Percentiles rank a stretch among this genome's conserved stretches.
phyloP scores from a whole-genome alignment of 2,888 invertebrate species.

The Eucera pruinosa region DNA sequence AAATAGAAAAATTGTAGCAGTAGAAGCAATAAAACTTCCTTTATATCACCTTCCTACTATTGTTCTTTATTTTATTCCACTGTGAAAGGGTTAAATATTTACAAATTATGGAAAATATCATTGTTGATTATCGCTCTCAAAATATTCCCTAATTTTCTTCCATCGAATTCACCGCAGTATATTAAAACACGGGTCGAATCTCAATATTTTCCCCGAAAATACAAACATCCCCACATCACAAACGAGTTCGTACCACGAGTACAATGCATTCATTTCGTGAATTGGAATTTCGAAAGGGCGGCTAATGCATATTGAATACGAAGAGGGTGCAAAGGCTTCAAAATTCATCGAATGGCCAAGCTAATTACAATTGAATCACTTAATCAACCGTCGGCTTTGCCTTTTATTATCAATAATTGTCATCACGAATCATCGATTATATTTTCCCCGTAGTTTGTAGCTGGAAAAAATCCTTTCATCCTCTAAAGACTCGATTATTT shows the following conservation, averaged over 20 bases:
- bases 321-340: not conserved
- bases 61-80: too few relatives aligned
- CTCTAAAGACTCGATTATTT: not conserved
- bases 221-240: conserved; percentile 18
- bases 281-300: conserved; percentile 27
- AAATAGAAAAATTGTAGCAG: too few relatives aligned
- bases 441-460: not conserved
- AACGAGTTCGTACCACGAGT: not conserved
- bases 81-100: too few relatives aligned
- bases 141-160: conserved; percentile 7
- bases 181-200: not conserved
- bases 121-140: not conserved
- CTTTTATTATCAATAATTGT: conserved; percentile 5
- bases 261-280: conserved; percentile 36
- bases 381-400: conserved; percentile 12
- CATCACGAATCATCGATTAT: not conserved
- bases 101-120: too few relatives aligned
- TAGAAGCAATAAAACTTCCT: too few relatives aligned
- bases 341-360: conserved; percentile 6
- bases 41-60: too few relatives aligned
- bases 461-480: not conserved
- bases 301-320: conserved; percentile 22
- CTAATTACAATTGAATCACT: conserved; percentile 28
- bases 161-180: not conserved
- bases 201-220: conserved; percentile 17